Evolutionary conservation across 2,113 vertebrate species (phyloP).

Genomic region (Tauraco erythrolophus): DNA sequence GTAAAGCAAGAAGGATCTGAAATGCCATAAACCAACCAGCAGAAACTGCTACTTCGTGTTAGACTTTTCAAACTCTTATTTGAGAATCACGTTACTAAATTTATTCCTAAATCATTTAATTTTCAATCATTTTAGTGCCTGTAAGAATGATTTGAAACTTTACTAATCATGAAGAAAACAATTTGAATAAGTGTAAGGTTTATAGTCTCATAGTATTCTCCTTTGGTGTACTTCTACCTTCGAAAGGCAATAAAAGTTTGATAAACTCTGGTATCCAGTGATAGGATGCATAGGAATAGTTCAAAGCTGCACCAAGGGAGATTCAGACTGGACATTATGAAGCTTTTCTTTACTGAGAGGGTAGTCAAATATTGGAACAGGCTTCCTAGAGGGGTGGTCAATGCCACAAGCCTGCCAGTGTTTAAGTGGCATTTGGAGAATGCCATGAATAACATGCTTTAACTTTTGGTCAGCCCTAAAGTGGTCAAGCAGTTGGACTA

Average conservation of each 20-base stretch:
- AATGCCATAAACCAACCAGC: not conserved
- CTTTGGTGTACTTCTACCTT: not conserved
- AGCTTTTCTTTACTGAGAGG: not conserved
- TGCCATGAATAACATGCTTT: not conserved
- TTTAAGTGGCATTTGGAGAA: not conserved
- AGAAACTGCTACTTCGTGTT: not conserved
- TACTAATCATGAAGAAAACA: not conserved
- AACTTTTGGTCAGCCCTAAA: not conserved
- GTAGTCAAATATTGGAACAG: not conserved
- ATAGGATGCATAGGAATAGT: not conserved
- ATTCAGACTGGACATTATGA: not conserved
- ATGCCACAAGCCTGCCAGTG: not conserved
- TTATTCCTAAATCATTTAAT: not conserved
- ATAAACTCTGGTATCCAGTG: not conserved
- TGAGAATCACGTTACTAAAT: not conserved
- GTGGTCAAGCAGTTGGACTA: not conserved
- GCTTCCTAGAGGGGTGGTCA: not conserved
- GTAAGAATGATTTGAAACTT: not conserved
- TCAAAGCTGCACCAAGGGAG: not conserved
- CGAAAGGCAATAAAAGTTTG: not conserved
- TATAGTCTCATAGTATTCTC: not conserved
- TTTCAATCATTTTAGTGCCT: not conserved
- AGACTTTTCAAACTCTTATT: not conserved
- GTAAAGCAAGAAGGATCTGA: not conserved
- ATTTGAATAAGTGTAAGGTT: not conserved